Percentiles rank a stretch among this genome's conserved stretches.
These are phyloP conservation scores for Clamator glandarius DNA, from an alignment of 2,797 vertebrate genomes.

Conservation along the genomic window DNA sequence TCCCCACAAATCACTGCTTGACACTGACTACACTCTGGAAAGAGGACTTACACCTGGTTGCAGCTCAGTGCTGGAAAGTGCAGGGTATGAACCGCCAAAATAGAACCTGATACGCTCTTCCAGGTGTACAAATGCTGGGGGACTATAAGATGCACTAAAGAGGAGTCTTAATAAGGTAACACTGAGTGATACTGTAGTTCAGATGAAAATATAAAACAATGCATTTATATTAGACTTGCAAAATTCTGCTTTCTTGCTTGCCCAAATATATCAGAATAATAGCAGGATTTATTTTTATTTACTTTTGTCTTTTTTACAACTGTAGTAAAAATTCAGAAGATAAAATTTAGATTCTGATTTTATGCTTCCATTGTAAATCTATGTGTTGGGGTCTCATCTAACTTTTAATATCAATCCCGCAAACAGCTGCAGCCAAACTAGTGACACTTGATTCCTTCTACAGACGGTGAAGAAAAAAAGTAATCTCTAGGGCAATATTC, in stretches of 20 bases:
- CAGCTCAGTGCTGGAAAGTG: background rate
- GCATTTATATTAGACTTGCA: background rate
- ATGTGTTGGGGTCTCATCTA: background rate
- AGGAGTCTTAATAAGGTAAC: background rate
- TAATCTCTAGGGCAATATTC: background rate
- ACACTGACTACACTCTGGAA: background rate
- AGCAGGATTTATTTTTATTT: background rate
- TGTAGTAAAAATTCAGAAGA: background rate
- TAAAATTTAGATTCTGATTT: background rate
- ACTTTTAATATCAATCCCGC: background rate
- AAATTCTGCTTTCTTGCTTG: background rate
- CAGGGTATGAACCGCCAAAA: background rate
- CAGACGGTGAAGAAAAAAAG: background rate
- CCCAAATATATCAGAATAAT: background rate
- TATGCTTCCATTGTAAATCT: background rate
- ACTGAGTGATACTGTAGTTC: background rate
- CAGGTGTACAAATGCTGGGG: background rate
- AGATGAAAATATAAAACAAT: background rate
- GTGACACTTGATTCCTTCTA: background rate
- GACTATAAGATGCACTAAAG: background rate
- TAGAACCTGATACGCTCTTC: background rate
- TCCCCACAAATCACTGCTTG: background rate
- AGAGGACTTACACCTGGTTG: background rate
- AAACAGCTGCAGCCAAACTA: background rate
- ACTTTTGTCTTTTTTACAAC: background rate